Conservation (phyloP, 2,113 vertebrate genomes). For the Pardalotus punctatus region DNA sequence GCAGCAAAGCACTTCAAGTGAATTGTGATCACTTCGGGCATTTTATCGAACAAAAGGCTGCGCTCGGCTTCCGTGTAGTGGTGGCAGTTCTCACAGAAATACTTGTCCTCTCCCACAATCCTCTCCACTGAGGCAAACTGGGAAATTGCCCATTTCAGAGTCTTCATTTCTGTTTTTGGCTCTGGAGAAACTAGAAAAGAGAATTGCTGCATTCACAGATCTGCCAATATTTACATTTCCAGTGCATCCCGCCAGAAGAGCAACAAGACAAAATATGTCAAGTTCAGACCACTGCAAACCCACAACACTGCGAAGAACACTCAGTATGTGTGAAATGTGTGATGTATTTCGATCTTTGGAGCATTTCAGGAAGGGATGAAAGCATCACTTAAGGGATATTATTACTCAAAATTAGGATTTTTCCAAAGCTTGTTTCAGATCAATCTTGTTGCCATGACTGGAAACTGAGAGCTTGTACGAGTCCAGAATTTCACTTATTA, state of each 20-base stretch:
- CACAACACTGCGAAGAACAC: background rate
- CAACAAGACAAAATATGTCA: background rate
- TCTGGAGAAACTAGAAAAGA: conserved; percentile 90
- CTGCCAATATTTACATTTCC: background rate
- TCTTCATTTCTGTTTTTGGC: conserved; percentile 92
- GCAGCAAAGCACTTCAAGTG: conserved; percentile 98
- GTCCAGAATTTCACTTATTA: background rate
- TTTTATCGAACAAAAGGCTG: conserved; percentile 96
- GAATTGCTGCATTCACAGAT: background rate
- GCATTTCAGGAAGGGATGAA: background rate
- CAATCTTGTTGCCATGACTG: background rate
- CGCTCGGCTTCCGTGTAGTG: conserved; percentile 97
- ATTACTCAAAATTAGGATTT: background rate
- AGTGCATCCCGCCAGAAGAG: background rate
- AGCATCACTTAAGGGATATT: background rate
- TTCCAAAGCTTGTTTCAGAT: background rate
- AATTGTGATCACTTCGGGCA: conserved; percentile 94
- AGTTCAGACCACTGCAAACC: background rate
- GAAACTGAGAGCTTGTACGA: background rate
- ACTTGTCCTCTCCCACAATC: conserved; percentile 96
- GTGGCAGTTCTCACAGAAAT: conserved; percentile 96
- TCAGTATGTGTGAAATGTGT: background rate
- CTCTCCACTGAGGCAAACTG: conserved; percentile 98
- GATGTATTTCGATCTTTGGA: background rate
- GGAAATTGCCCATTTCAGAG: conserved; percentile 93